Percentiles rank a stretch among this genome's conserved stretches.
Evolutionary conservation across 2,113 vertebrate genomes (phyloP).

Genomic region (Sceloporus undulatus): DNA sequence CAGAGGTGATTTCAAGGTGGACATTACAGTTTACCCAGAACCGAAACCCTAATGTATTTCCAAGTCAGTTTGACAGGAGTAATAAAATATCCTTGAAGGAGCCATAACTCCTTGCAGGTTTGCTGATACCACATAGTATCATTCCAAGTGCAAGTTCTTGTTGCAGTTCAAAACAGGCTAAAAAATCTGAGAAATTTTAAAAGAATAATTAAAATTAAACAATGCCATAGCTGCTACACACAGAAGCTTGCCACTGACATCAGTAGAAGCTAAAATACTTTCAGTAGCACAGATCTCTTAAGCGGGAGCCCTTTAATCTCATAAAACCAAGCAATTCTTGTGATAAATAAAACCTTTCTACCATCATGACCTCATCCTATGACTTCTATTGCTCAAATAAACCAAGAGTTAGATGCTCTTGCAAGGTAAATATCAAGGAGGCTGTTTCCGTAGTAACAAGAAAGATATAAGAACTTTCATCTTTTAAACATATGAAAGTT

Average conservation of each 20-base stretch:
- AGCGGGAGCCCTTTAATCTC: background rate
- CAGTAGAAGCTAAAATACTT: background rate
- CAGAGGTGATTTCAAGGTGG: conserved; percentile 54
- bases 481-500: conserved; percentile 42
- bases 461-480: conserved; percentile 8
- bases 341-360: conserved; percentile 21
- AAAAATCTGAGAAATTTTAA: background rate
- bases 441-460: conserved; percentile 54
- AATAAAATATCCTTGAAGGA: conserved; percentile 39
- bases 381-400: conserved; percentile 29
- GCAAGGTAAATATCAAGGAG: conserved; percentile 10
- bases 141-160: background rate
- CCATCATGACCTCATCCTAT: conserved; percentile 1
- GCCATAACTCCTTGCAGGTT: background rate
- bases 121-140: background rate
- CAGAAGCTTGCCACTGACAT: background rate
- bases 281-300: background rate
- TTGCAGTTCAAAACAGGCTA: conserved; percentile 2
- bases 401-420: conserved; percentile 35
- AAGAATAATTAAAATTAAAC: conserved; percentile 26
- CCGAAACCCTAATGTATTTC: conserved; percentile 29
- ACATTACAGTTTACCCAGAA: conserved; percentile 33
- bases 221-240: background rate
- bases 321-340: background rate
- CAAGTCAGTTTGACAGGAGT: background rate